These are phyloP conservation scores for Metacarcinus magister DNA, from an alignment of 2,888 invertebrate species.

Conservation along the genomic window DNA sequence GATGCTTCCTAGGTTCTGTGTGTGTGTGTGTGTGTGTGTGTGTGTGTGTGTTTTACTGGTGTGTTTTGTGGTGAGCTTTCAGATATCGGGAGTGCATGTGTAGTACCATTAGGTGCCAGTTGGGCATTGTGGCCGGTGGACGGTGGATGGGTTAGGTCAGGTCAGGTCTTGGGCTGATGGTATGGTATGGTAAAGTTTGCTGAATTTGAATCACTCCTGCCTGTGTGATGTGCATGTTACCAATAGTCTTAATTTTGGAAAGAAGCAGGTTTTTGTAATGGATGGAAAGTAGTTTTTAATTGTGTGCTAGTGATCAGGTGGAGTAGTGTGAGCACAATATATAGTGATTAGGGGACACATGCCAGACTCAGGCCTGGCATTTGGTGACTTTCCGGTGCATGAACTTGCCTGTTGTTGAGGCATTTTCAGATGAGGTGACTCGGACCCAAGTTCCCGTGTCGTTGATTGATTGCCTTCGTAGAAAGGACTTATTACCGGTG, in stretches of 20 bases:
- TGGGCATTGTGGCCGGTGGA: conserved; percentile 4
- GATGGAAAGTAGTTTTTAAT: conserved; percentile 34
- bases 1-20: conserved; percentile 10
- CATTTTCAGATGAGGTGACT: background rate
- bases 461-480: background rate
- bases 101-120: background rate
- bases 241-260: conserved; percentile 72
- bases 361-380: background rate
- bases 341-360: background rate
- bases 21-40: conserved; percentile 1
- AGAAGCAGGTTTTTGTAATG: background rate
- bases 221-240: conserved; percentile 78
- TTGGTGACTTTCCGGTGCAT: conserved; percentile 18
- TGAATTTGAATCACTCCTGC: conserved; percentile 56
- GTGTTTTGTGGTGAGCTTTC: background rate
- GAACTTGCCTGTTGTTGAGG: background rate
- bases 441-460: background rate
- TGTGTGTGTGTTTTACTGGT: background rate
- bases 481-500: background rate
- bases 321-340: conserved; percentile 7
- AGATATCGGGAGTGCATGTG: background rate
- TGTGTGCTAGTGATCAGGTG: conserved; percentile 33
- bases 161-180: conserved; percentile 4
- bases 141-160: background rate
- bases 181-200: conserved; percentile 50